A percentile compares a stretch with the other conserved stretches of the same genome.
These are phyloP conservation scores for Fragum whitleyi DNA, from an alignment of 2,888 invertebrate species.

Conservation along the genomic window DNA sequence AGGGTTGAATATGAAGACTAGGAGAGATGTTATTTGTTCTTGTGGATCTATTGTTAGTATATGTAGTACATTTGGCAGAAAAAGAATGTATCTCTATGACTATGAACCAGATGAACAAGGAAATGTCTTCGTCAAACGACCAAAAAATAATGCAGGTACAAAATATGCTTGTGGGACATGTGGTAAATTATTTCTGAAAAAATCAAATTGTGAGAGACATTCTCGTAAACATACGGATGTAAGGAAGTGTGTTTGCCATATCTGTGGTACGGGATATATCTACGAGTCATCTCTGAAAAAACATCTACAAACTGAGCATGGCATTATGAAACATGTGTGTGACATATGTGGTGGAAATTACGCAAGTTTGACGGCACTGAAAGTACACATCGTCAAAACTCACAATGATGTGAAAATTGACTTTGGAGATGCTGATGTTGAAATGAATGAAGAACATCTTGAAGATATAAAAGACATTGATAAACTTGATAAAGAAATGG, in stretches of 20 bases:
- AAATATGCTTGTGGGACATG: conserved; percentile 66
- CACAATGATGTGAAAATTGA: conserved; percentile 38
- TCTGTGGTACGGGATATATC: conserved; percentile 52
- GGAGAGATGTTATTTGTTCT: conserved; percentile 61
- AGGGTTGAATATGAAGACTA: conserved; percentile 53
- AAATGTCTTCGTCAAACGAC: conserved; percentile 25
- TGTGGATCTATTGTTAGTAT: conserved; percentile 62
- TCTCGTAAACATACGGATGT: conserved; percentile 56
- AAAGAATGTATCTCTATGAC: conserved; percentile 41
- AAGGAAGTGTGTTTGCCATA: conserved; percentile 47
- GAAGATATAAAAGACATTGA: background rate
- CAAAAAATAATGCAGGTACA: conserved; percentile 52
- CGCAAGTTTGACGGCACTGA: conserved; percentile 48
- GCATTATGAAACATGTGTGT: conserved; percentile 51
- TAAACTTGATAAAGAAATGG: background rate
- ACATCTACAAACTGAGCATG: conserved; percentile 58
- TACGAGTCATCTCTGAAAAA: conserved; percentile 61
- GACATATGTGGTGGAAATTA: conserved; percentile 59
- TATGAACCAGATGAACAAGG: conserved; percentile 54
- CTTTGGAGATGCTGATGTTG: conserved; percentile 37
- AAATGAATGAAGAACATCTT: conserved; percentile 17
- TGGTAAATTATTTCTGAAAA: conserved; percentile 63
- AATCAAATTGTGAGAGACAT: conserved; percentile 62
- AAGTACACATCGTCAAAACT: conserved; percentile 56
- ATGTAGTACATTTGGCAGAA: conserved; percentile 55